Percentiles rank a stretch among this genome's conserved stretches.
These are phyloP conservation scores for Collichthys lucidus DNA, from an alignment of 2,113 vertebrate genomes.

Conservation along the genomic window DNA sequence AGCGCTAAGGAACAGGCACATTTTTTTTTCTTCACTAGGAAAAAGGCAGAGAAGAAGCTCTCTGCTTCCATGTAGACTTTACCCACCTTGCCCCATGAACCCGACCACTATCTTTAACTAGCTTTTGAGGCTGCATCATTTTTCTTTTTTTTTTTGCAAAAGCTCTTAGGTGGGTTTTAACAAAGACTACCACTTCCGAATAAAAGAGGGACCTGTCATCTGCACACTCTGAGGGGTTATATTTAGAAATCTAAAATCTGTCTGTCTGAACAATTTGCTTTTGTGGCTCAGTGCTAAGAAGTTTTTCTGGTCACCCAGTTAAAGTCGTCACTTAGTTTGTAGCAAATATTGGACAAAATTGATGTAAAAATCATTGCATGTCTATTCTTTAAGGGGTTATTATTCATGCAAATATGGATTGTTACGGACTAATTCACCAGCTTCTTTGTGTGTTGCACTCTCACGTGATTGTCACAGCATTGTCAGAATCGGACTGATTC, in stretches of 20 bases:
- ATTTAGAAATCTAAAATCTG: conserved; percentile 39
- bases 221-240: conserved; percentile 35
- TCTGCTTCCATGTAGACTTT: conserved; percentile 22
- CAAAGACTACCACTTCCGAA: conserved; percentile 22
- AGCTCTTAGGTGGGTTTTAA: conserved; percentile 50
- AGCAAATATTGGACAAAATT: background rate
- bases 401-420: background rate
- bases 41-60: conserved; percentile 25
- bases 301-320: background rate
- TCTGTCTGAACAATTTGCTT: conserved; percentile 14
- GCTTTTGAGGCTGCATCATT: background rate
- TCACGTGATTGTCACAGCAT: background rate
- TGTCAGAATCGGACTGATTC: too few relatives aligned
- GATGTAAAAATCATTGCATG: background rate
- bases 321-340: background rate
- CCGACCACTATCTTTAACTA: background rate
- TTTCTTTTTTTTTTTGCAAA: conserved; percentile 22
- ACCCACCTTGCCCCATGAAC: conserved; percentile 6
- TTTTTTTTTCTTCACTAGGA: conserved; percentile 25
- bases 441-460: background rate
- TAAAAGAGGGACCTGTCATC: conserved; percentile 34
- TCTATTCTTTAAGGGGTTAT: background rate
- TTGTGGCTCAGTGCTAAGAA: background rate
- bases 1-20: conserved; percentile 5
- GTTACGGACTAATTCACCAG: background rate